These are phyloP conservation scores for Papilio xuthus DNA, from an alignment of 1,140 invertebrate genomes.

Conservation along the genomic window DNA sequence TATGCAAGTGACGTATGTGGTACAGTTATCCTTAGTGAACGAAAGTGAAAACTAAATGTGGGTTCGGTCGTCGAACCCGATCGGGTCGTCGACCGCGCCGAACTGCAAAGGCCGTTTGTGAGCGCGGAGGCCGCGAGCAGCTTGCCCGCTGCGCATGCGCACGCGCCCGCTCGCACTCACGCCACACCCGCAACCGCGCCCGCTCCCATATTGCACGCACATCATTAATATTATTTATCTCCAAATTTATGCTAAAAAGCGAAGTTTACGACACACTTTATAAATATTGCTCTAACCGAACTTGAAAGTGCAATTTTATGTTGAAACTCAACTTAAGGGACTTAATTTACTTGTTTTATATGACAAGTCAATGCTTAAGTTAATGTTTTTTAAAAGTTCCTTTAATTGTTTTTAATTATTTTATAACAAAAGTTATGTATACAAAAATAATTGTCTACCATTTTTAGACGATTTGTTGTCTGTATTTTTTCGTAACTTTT, in stretches of 20 bases:
- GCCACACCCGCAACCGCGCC: conserved; percentile 40
- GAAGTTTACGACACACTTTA: conserved; percentile 33
- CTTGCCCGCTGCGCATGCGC: conserved; percentile 32
- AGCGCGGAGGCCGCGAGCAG: conserved; percentile 77
- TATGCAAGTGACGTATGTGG: conserved; percentile 76
- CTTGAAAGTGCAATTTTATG: conserved; percentile 33
- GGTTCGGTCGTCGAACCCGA: conserved; percentile 71
- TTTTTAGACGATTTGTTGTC: neutral
- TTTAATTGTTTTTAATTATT: conserved; percentile 9
- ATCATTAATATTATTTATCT: conserved; percentile 37
- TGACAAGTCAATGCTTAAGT: neutral
- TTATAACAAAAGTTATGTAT: conserved; percentile 1
- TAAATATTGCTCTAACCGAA: conserved; percentile 37
- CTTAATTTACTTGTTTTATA: conserved; percentile 11
- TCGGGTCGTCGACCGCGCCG: conserved; percentile 75
- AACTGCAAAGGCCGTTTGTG: conserved; percentile 81
- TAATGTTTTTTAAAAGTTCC: neutral
- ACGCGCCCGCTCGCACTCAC: conserved; percentile 49
- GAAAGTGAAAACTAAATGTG: conserved; percentile 81
- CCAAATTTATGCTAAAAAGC: conserved; percentile 38
- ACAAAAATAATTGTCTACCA: neutral
- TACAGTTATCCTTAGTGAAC: conserved; percentile 81
- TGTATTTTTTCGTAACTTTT: neutral
- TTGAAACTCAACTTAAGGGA: conserved; percentile 29
- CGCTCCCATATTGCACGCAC: conserved; percentile 61